These are phyloP conservation scores for Craterocephalus amniculus DNA, from an alignment of 2,797 vertebrate genomes.

Conservation along the genomic window DNA sequence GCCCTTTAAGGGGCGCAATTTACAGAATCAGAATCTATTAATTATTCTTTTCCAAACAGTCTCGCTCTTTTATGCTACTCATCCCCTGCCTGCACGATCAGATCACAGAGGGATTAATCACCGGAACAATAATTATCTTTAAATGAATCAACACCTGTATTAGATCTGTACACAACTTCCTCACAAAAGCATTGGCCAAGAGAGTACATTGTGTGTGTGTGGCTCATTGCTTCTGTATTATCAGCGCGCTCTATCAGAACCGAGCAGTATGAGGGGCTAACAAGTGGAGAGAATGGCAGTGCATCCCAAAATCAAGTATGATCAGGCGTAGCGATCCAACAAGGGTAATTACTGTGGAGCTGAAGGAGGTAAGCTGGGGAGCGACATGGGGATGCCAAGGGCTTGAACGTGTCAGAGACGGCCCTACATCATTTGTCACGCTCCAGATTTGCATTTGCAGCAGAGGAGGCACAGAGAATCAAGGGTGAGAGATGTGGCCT, in stretches of 20 bases:
- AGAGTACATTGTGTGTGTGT: constrained; percentile 48
- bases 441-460: constrained; percentile 77
- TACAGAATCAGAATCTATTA: constrained; percentile 73
- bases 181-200: constrained; percentile 57
- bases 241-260: constrained; percentile 76
- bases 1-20: constrained; percentile 70
- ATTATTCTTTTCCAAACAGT: constrained; percentile 72
- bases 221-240: constrained; percentile 58
- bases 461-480: constrained; percentile 62
- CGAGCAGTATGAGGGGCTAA: constrained; percentile 72
- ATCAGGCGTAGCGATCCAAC: constrained; percentile 82
- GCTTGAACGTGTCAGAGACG: constrained; percentile 70
- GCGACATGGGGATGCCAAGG: constrained; percentile 55
- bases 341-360: constrained; percentile 80
- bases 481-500: constrained; percentile 66
- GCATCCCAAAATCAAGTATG: constrained; percentile 83
- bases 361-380: constrained; percentile 70
- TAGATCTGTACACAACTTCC: constrained; percentile 62
- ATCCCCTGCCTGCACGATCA: constrained; percentile 68
- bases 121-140: constrained; percentile 72
- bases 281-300: constrained; percentile 80
- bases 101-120: constrained; percentile 75
- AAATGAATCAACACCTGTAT: constrained; percentile 72
- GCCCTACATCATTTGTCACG: constrained; percentile 73
- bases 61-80: constrained; percentile 47